phyloP scores from a whole-genome alignment of 2,888 invertebrate species.

The Tenodera sinensis region DNA sequence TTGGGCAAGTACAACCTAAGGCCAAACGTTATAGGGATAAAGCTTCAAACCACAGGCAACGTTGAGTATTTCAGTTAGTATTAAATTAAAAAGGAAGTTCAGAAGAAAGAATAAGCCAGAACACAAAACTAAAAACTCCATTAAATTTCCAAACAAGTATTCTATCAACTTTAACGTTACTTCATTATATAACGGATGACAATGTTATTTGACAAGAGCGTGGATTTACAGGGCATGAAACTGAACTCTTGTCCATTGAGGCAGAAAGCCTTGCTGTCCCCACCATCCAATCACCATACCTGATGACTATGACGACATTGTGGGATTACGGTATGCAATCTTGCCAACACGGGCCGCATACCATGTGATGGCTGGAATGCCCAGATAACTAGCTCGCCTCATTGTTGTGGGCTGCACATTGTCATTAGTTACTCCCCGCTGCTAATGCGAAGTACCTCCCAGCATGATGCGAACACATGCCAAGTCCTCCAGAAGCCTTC shows the following conservation, averaged over 20 bases:
- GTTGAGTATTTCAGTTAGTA: no score
- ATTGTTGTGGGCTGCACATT: background rate
- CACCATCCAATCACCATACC: background rate
- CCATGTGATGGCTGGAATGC: background rate
- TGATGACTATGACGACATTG: background rate
- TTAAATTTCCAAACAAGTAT: background rate
- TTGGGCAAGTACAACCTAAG: no score
- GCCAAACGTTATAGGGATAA: no score
- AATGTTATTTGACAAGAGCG: background rate
- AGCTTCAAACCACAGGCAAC: no score
- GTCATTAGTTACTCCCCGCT: background rate
- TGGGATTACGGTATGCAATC: background rate
- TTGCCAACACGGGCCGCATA: background rate
- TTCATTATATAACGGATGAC: background rate
- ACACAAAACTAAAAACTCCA: no score
- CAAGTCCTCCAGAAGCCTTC: background rate
- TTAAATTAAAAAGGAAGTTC: no score
- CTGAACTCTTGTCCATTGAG: background rate
- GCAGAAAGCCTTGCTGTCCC: background rate
- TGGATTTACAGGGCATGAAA: background rate
- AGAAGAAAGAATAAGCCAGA: no score
- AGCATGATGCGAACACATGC: background rate
- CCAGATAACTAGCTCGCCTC: background rate
- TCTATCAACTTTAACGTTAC: background rate
- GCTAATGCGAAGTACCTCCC: background rate